A percentile compares a stretch with the other conserved stretches of the same genome.
phyloP scores from a whole-genome alignment of 2,888 invertebrate genomes.

The Andrena dorsata region DNA sequence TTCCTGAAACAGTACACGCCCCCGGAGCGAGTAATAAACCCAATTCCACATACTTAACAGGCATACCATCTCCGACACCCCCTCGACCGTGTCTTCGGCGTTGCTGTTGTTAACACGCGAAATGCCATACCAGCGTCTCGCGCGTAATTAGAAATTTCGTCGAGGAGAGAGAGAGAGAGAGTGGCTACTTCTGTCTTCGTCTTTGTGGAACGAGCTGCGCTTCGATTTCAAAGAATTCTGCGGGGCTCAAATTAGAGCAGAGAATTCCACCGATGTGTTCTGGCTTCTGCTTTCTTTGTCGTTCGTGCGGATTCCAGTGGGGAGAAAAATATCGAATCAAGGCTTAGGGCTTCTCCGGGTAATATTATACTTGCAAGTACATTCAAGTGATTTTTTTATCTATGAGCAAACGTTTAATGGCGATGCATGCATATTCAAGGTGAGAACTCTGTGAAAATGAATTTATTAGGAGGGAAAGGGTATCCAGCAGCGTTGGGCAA shows the following conservation, averaged over 20 bases:
- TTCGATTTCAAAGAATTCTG: constrained; percentile 6
- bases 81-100: constrained; percentile 49
- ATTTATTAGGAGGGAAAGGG: not conserved
- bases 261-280: not conserved
- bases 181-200: not conserved
- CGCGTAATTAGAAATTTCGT: constrained; percentile 52
- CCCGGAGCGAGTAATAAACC: constrained; percentile 71
- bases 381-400: no score
- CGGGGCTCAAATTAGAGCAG: not conserved
- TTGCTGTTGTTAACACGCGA: constrained; percentile 58
- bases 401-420: not conserved
- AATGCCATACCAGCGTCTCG: constrained; percentile 37
- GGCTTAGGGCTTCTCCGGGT: not conserved
- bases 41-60: constrained; percentile 73
- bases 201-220: not conserved
- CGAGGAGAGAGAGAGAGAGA: not conserved
- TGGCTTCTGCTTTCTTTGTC: not conserved
- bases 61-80: constrained; percentile 59
- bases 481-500: not conserved
- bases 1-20: constrained; percentile 69
- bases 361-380: no score
- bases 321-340: not conserved
- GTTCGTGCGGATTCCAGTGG: not conserved
- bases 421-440: not conserved
- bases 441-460: not conserved